phyloP scores from a whole-genome alignment of 2,888 invertebrate genomes.

The Pachycephus smyrnensis region DNA sequence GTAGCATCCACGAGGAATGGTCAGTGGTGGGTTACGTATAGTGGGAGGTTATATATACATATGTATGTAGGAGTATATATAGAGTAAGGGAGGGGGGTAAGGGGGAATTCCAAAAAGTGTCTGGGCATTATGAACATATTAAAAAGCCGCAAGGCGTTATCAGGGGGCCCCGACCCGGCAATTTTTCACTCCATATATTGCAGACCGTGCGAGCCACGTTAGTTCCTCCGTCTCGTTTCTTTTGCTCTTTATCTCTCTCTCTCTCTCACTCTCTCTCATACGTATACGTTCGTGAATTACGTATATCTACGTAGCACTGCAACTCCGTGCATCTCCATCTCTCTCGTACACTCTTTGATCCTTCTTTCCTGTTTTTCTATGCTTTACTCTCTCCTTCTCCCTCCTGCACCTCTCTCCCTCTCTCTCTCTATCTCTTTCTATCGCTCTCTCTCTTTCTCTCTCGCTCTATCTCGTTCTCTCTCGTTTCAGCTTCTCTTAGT shows the following conservation, averaged over 20 bases:
- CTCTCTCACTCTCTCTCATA: neutral
- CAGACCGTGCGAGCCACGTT: constrained; percentile 26
- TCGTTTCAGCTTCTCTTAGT: constrained; percentile 22
- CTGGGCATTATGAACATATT: constrained; percentile 44
- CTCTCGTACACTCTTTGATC: constrained; percentile 24
- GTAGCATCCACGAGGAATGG: constrained; percentile 10
- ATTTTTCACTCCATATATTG: constrained; percentile 49
- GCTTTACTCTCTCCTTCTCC: constrained; percentile 16
- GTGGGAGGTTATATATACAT: neutral
- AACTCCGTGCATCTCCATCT: constrained; percentile 19
- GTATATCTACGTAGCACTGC: neutral
- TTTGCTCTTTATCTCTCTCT: neutral
- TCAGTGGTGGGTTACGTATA: neutral
- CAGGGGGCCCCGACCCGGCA: constrained; percentile 33
- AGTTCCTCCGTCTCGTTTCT: neutral
- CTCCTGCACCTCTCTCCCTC: too few species aligned
- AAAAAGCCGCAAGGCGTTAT: constrained; percentile 47
- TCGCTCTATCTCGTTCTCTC: constrained; percentile 19
- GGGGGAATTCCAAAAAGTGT: constrained; percentile 16
- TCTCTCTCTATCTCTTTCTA: constrained; percentile 27
- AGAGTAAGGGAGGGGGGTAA: constrained; percentile 2
- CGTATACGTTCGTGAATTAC: neutral
- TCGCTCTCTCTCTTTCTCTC: constrained; percentile 21
- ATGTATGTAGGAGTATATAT: neutral
- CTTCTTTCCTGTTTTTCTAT: constrained; percentile 14